Evolutionary conservation across 2,797 vertebrate genomes (phyloP), one percentile per base, ranked within the genome.

Genomic region (Muraenolepis orangiensis): DNA sequence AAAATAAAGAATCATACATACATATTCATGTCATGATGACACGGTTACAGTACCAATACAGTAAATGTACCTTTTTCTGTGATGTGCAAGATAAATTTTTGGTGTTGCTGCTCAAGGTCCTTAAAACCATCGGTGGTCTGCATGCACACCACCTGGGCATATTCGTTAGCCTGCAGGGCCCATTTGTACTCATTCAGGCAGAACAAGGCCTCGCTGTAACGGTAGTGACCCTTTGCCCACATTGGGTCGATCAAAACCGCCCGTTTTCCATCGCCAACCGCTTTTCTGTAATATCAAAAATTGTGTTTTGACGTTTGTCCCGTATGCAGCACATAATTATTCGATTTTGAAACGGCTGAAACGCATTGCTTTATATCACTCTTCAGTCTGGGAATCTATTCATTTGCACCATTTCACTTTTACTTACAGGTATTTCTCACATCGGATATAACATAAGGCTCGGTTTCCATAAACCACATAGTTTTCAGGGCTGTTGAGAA

Each of bases 201-300:
- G n/a, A 92, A 94, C 76, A 99, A 86, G 0, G 96, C 96, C 85
- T 96, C 96, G 83, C 96, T 98, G 86, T 93, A 98, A 31, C 95
- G 95, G 75, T 98, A 95, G 84, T 99, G 97, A 75, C 96, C 97
- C 96, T 99, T 99, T 34, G 95, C 90, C 96, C 96, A 99, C 2
- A 81, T 81, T 14, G 93, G 94, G 75, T 96, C 91, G 72, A 98
- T 87, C 77, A 98, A 74, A 69, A 80, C 91, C 5, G 98, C 96
- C 80, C 95, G 93, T 88, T 96, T 98, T 69, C 96, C 98, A 91
- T 99, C 98, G 34, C 88, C 77, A 30, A 94, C 81, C 0, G 96
- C 97, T 88, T 92, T 95, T 88, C 97, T 99, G 86, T 76, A 86
- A 88, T 72, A 76, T 74, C 57, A 31, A 28, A 32, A 28, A 32